These are phyloP conservation scores for Nemoura dubitans DNA, from an alignment of 2,888 invertebrate genomes.

Conservation along the genomic window DNA sequence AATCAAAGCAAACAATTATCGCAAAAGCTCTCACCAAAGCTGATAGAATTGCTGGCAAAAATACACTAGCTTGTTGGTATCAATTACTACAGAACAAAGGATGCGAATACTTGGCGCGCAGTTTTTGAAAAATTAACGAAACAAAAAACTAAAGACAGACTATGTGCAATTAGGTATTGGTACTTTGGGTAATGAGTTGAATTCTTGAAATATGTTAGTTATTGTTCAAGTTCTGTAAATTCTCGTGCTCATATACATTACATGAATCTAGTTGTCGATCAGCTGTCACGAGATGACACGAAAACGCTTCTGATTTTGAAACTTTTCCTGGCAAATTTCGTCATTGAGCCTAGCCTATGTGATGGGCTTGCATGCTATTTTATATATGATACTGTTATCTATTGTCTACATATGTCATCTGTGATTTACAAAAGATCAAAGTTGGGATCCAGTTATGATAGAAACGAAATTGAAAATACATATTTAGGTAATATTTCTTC, in stretches of 20 bases:
- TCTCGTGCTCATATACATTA: too few relatives aligned
- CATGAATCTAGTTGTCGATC: not conserved
- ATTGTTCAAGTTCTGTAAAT: not conserved
- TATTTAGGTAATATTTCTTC: not conserved
- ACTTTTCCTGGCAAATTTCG: not conserved
- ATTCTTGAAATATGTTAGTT: not conserved
- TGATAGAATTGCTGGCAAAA: not conserved
- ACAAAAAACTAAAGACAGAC: not conserved
- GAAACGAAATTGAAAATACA: not conserved
- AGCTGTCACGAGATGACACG: not conserved
- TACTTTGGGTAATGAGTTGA: not conserved
- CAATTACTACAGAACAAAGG: not conserved
- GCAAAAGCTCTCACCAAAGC: not conserved
- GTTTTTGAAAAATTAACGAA: not conserved
- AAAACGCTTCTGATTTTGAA: not conserved
- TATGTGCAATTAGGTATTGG: not conserved
- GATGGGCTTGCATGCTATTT: not conserved
- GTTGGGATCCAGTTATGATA: not conserved
- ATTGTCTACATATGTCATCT: not conserved
- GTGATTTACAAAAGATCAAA: not conserved
- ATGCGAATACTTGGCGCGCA: not conserved
- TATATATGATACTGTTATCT: not conserved
- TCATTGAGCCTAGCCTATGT: not conserved
- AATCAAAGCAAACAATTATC: conserved; percentile 7
- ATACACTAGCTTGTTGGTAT: not conserved